A percentile compares a stretch with the other conserved stretches of the same genome.
phyloP scores from a whole-genome alignment of 2,113 vertebrate species.

The Ammodytes dubius region DNA sequence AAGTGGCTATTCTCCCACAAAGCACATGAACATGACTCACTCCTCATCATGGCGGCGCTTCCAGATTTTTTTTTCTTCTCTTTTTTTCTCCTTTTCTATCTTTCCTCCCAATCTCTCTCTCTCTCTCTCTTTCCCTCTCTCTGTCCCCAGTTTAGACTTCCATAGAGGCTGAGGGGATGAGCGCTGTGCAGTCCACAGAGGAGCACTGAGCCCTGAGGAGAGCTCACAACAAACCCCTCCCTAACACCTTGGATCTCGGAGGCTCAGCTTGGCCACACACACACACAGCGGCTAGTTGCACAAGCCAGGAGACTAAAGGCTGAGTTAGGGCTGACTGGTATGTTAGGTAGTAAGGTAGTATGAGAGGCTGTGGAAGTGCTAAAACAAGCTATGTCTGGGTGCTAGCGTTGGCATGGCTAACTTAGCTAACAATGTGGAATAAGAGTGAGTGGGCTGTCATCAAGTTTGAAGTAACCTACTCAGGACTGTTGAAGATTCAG shows the following conservation, averaged over 20 bases:
- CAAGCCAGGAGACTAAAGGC: slow-evolving; percentile 50
- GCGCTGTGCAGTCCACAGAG: slow-evolving; percentile 31
- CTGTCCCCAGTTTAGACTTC: slow-evolving; percentile 36
- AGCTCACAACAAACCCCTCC: slow-evolving; percentile 64
- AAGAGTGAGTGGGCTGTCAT: not conserved
- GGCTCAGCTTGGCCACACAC: slow-evolving; percentile 62
- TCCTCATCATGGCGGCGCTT: slow-evolving; percentile 62
- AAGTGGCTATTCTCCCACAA: slow-evolving; percentile 78
- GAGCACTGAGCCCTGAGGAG: slow-evolving; percentile 48
- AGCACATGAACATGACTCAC: slow-evolving; percentile 81
- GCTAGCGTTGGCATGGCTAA: not conserved
- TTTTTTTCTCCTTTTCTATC: slow-evolving; percentile 44
- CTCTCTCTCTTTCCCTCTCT: not conserved
- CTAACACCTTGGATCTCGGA: slow-evolving; percentile 68
- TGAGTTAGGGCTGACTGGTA: slow-evolving; percentile 20
- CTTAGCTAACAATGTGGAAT: not conserved
- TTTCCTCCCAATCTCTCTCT: not conserved
- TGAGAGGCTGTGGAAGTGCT: not conserved
- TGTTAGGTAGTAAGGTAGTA: not conserved
- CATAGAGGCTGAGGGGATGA: slow-evolving; percentile 50
- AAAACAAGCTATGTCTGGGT: slow-evolving; percentile 6
- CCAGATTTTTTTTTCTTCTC: slow-evolving; percentile 75
- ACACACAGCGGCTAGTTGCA: slow-evolving; percentile 8
- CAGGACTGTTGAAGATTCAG: slow-evolving; percentile 1
- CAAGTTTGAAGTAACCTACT: not conserved